These are phyloP conservation scores for Polypedilum pembai DNA, from an alignment of 1,140 invertebrate genomes.

Conservation along the genomic window DNA sequence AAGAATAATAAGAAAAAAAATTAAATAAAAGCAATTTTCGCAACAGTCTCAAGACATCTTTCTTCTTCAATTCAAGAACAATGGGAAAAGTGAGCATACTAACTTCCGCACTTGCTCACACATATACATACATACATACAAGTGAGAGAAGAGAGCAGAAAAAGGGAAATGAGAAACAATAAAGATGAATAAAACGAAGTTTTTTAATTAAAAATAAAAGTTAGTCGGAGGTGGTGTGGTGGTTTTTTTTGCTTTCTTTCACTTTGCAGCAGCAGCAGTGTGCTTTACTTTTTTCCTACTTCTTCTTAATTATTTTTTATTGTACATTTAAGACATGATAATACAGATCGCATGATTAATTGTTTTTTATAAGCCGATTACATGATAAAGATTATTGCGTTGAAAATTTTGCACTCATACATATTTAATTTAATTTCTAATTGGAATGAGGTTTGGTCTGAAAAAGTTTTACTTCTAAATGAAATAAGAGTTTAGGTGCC, in stretches of 20 bases:
- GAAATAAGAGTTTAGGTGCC: too few relatives aligned
- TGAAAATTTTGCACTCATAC: too few relatives aligned
- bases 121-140: too few relatives aligned
- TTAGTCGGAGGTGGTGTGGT: not conserved
- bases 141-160: not conserved
- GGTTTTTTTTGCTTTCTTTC: not conserved
- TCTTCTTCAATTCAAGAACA: not conserved
- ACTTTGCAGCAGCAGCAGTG: not conserved
- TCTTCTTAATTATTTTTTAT: not conserved
- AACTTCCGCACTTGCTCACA: not conserved
- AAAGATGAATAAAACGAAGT: constrained; percentile 24
- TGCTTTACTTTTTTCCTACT: not conserved
- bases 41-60: constrained; percentile 7
- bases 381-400: too few relatives aligned
- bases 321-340: too few relatives aligned
- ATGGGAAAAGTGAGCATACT: not conserved
- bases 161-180: constrained; percentile 14
- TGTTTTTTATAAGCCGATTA: too few relatives aligned
- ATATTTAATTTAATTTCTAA: too few relatives aligned
- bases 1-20: constrained; percentile 1
- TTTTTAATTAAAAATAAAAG: constrained; percentile 28
- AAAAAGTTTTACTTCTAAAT: too few relatives aligned
- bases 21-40: constrained; percentile 25
- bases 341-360: too few relatives aligned
- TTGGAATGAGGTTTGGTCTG: too few relatives aligned